phyloP scores from a whole-genome alignment of 2,888 invertebrate genomes.

The Ichneumoninae sp. region DNA sequence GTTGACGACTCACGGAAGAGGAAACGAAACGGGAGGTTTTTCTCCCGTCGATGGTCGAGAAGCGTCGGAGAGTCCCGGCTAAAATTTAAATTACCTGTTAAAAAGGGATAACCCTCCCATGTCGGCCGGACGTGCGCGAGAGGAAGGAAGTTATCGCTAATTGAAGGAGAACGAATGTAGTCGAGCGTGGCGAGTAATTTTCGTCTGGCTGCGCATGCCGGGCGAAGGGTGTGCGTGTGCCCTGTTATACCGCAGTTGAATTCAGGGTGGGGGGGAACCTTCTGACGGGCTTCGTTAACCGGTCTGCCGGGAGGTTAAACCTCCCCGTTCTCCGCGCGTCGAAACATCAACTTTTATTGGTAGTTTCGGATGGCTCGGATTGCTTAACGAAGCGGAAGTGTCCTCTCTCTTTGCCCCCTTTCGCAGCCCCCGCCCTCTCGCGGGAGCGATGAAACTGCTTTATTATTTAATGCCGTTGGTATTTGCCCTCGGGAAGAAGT shows the following conservation, averaged over 20 bases:
- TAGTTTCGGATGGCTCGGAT: slow-evolving; percentile 29
- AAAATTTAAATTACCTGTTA: slow-evolving; percentile 69
- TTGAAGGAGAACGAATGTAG: slow-evolving; percentile 66
- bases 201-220: slow-evolving; percentile 27
- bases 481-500: background rate
- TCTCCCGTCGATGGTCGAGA: background rate
- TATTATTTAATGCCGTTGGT: background rate
- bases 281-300: slow-evolving; percentile 58
- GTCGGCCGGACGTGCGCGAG: slow-evolving; percentile 27
- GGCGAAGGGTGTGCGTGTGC: slow-evolving; percentile 34
- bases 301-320: slow-evolving; percentile 46
- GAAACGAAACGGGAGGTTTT: background rate
- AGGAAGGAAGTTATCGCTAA: slow-evolving; percentile 59
- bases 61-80: background rate
- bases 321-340: slow-evolving; percentile 17
- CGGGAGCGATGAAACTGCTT: slow-evolving; percentile 20
- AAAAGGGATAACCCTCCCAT: slow-evolving; percentile 62
- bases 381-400: slow-evolving; percentile 39
- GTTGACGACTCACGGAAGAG: slow-evolving; percentile 10
- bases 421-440: no score
- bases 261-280: slow-evolving; percentile 40
- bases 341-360: slow-evolving; percentile 56
- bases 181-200: slow-evolving; percentile 63
- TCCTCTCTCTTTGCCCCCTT: slow-evolving; percentile 3
- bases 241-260: slow-evolving; percentile 59